Base-by-base conservation (phyloP, 2,113 vertebrate genomes). In the Paramormyrops kingsleyae region DNA sequence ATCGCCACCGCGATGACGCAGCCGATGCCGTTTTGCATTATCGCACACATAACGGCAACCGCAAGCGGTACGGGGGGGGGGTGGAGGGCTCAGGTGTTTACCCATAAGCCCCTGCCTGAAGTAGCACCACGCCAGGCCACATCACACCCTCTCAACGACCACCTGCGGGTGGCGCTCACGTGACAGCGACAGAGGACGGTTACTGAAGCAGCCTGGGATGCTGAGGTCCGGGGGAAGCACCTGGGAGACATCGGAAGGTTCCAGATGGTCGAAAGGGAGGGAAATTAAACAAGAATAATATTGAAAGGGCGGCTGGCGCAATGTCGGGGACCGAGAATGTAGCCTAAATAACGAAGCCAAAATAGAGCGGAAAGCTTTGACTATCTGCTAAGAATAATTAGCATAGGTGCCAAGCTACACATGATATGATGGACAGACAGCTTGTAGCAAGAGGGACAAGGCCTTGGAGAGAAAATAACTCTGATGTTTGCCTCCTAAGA, bases 311-410 rank as follows among this genome's bases (percentile, higher is more conserved):
- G 39, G 50, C 56, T 66, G 53, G 19, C 39, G 39, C 39, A 9
- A 88, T 17, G 56, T 56, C 89, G 27, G n/a, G 4, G 31, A 2
- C 39, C 1, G 21, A 24, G 35, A 15, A 39, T 21, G 59, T 89
- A 85, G 50, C 89, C 89, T 10, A 89, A 89, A 89, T 62, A 85
- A 21, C 39, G 52, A 46, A 85, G 39, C 10, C 50, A 85, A 59
- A 83, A 85, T 39, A 89, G 24, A 85, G 49, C 2, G 4, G 35
- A 80, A 52, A 85, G 80, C 80, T 89, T 85, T 85, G 77, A 47
- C 89, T 89, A 89, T 89, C 77, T 21, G 52, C 52, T 46, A 13
- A 46, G 50, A 84, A 85, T 85, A 46, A 85, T 83, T 46, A 44
- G 89, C 21, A 35, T 84, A 44, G 87, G 87, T 62, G 53, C 12